A percentile compares a stretch with the other conserved stretches of the same genome.
These are phyloP conservation scores for Belgica antarctica DNA, from an alignment of 2,888 invertebrate genomes.

Conservation along the genomic window DNA sequence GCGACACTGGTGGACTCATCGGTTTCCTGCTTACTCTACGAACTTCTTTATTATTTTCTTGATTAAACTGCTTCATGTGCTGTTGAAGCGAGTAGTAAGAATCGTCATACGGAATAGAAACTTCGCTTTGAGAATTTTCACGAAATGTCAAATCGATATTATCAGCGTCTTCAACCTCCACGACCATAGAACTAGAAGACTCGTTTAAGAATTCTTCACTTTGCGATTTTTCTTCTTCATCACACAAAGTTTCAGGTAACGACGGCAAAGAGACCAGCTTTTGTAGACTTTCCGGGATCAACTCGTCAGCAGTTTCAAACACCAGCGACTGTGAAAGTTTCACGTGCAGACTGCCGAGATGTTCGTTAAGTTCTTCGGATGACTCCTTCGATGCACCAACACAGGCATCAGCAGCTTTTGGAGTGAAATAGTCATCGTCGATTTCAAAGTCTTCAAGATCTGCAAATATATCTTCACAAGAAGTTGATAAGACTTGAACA, in stretches of 20 bases:
- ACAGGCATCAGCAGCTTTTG: no score
- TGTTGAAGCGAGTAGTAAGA: not conserved
- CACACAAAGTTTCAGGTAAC: not conserved
- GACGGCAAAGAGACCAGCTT: no score
- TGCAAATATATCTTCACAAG: slow-evolving; percentile 44
- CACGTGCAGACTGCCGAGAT: not conserved
- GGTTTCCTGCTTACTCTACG: no score
- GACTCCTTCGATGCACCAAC: not conserved
- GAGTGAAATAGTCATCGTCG: not conserved
- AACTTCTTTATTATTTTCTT: no score
- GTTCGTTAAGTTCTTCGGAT: not conserved
- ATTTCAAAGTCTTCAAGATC: slow-evolving; percentile 35
- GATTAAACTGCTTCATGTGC: not conserved
- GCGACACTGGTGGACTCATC: no score
- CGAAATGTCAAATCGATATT: not conserved
- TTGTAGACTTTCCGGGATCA: not conserved
- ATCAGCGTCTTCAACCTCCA: not conserved
- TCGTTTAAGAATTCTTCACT: no score
- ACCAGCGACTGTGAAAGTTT: slow-evolving; percentile 18
- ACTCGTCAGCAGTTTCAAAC: not conserved
- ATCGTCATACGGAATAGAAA: not conserved
- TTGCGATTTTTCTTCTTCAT: not conserved
- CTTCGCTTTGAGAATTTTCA: not conserved
- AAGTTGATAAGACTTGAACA: no score
- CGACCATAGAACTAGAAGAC: not conserved